Evolutionary conservation across 2,113 vertebrate genomes (phyloP).

Genomic region (Rattus rattus): DNA sequence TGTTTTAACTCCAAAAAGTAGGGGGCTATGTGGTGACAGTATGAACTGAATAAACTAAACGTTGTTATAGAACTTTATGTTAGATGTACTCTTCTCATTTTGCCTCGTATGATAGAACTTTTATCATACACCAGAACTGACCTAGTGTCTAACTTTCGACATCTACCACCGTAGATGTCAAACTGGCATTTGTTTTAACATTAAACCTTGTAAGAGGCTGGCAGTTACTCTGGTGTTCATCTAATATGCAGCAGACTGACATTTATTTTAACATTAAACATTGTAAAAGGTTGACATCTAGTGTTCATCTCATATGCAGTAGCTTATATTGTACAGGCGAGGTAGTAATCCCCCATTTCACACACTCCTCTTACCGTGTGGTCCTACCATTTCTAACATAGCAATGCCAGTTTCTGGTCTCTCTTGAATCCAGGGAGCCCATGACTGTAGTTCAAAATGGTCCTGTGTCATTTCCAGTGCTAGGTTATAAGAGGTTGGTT

Average conservation of each 20-base stretch:
- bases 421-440: not conserved
- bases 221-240: not conserved
- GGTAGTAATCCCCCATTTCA: not conserved
- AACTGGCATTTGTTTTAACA: not conserved
- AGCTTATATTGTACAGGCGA: not conserved
- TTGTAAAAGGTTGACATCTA: not conserved
- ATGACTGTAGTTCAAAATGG: not conserved
- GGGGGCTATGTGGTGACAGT: not conserved
- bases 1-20: conserved; percentile 16
- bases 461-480: not conserved
- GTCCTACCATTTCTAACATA: not conserved
- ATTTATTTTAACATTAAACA: not conserved
- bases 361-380: not conserved
- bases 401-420: not conserved
- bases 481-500: not conserved
- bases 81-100: conserved; percentile 25
- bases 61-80: not conserved
- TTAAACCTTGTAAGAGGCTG: not conserved
- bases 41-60: not conserved
- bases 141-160: not conserved
- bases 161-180: not conserved
- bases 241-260: not conserved
- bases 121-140: not conserved
- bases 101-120: not conserved
- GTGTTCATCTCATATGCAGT: not conserved